Percentiles rank a stretch among this genome's conserved stretches.
phyloP scores from a whole-genome alignment of 2,797 vertebrate genomes.

The Heterohyrax brucei region DNA sequence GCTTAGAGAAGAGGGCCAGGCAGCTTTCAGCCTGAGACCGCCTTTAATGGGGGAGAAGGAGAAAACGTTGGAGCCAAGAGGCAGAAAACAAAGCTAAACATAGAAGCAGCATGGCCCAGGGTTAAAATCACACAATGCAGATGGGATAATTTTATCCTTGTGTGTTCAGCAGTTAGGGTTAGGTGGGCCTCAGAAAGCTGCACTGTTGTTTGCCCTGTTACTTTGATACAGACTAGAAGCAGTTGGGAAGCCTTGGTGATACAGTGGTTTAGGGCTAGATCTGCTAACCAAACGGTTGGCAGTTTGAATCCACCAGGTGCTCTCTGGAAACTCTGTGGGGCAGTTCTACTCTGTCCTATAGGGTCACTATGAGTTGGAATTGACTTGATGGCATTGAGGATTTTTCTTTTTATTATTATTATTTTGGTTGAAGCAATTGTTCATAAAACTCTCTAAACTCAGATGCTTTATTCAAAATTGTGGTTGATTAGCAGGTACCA shows the following conservation, averaged over 20 bases:
- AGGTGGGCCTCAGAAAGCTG: constrained; percentile 75
- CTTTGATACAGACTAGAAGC: background rate
- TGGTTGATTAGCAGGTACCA: background rate
- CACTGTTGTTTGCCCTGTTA: constrained; percentile 17
- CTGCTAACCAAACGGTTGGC: no score
- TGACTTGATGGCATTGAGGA: no score
- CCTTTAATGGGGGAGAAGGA: constrained; percentile 84
- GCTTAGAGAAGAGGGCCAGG: constrained; percentile 77
- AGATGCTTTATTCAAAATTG: constrained; percentile 9
- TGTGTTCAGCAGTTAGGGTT: constrained; percentile 71
- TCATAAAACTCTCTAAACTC: background rate
- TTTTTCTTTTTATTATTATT: no score
- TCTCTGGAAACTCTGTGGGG: no score
- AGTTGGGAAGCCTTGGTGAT: no score
- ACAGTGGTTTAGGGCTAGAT: no score
- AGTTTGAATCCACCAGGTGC: no score
- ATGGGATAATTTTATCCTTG: constrained; percentile 80
- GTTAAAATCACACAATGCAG: constrained; percentile 82
- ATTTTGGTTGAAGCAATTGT: background rate
- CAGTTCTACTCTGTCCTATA: no score
- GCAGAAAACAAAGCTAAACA: constrained; percentile 87
- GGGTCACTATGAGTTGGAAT: no score
- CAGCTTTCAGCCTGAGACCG: constrained; percentile 79
- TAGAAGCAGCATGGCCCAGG: constrained; percentile 84
- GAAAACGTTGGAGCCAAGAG: constrained; percentile 77